Conservation (phyloP, 2,888 invertebrate genomes). For the Fragum whitleyi region DNA sequence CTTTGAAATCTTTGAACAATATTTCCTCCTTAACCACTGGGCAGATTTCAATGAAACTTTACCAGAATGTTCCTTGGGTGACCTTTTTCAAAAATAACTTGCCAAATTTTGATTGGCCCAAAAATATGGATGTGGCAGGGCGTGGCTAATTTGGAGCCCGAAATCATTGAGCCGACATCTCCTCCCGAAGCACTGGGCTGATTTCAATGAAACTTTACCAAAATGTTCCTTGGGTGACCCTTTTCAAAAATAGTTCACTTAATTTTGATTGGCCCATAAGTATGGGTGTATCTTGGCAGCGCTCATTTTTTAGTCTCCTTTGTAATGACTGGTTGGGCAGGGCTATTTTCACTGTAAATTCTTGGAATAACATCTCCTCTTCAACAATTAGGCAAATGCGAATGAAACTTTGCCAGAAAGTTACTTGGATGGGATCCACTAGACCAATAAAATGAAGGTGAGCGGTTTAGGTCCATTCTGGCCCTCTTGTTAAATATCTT, state of each 20-base stretch:
- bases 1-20: background rate
- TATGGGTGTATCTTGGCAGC: too few relatives aligned
- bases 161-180: too few relatives aligned
- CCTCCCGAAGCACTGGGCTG: background rate
- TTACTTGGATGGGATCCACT: too few relatives aligned
- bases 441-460: too few relatives aligned
- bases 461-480: too few relatives aligned
- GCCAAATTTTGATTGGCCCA: background rate
- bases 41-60: background rate
- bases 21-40: background rate
- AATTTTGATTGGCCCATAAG: background rate
- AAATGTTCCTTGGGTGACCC: background rate
- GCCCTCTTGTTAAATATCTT: too few relatives aligned
- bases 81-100: background rate
- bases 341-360: too few relatives aligned
- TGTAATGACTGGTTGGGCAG: too few relatives aligned
- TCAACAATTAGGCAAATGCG: too few relatives aligned
- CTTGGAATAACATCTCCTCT: too few relatives aligned
- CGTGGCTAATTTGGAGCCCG: background rate
- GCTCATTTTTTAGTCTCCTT: too few relatives aligned
- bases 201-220: background rate
- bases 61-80: background rate
- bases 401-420: too few relatives aligned
- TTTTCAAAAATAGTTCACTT: background rate
- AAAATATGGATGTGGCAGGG: background rate